Conservation (phyloP, 2,888 invertebrate genomes). For the Apodemia hepburni region DNA sequence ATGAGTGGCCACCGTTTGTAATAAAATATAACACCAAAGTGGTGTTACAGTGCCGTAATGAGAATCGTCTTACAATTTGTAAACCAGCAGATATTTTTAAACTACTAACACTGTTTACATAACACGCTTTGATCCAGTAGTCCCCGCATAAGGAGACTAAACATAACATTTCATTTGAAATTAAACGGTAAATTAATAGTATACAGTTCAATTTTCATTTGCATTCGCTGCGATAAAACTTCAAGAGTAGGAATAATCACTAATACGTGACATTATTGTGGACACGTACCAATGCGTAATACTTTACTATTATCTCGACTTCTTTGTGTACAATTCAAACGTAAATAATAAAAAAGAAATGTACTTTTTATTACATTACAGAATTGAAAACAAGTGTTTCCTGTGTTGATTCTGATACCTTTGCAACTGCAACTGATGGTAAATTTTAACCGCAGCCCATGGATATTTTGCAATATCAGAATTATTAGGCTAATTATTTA, state of each 20-base stretch:
- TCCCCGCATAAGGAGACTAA: background rate
- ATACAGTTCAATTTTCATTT: slow-evolving; percentile 22
- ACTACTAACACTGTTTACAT: slow-evolving; percentile 18
- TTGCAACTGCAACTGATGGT: no score
- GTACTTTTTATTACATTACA: background rate
- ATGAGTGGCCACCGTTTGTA: no score
- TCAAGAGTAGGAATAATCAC: slow-evolving; percentile 42
- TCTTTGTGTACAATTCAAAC: slow-evolving; percentile 43
- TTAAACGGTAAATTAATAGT: background rate
- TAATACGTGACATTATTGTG: slow-evolving; percentile 56
- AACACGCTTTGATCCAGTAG: slow-evolving; percentile 12
- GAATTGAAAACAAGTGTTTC: background rate
- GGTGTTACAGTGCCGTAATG: background rate
- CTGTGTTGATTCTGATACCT: no score
- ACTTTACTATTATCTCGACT: slow-evolving; percentile 50
- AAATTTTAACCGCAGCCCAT: no score
- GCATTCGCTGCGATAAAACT: slow-evolving; percentile 37
- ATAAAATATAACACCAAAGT: no score
- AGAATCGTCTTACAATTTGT: background rate
- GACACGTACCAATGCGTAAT: slow-evolving; percentile 29
- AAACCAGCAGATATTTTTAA: slow-evolving; percentile 31
- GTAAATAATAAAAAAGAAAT: slow-evolving; percentile 22
- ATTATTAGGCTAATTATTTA: no score
- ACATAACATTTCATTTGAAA: background rate
- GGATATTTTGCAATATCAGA: no score